Percentiles rank a stretch among this genome's conserved stretches.
Evolutionary conservation across 2,113 vertebrate genomes (phyloP).

Genomic region (Calonectris borealis): DNA sequence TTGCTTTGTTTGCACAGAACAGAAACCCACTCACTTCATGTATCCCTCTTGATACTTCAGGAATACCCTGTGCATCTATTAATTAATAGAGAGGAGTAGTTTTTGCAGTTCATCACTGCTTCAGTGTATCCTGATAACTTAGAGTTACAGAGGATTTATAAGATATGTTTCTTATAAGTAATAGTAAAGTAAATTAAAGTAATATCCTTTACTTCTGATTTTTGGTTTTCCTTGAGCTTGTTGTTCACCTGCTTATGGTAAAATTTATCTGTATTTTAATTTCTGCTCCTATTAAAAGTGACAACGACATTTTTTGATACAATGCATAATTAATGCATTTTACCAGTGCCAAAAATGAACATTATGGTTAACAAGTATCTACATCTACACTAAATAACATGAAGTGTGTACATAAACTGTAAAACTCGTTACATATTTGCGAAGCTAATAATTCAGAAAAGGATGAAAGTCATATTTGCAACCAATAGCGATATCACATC

Average conservation of each 20-base stretch:
- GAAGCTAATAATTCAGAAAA: not conserved
- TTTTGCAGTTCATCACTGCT: not conserved
- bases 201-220: not conserved
- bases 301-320: not conserved
- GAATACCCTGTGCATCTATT: not conserved
- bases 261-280: not conserved
- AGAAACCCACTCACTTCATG: not conserved
- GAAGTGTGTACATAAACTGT: not conserved
- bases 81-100: not conserved
- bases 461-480: not conserved
- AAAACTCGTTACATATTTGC: not conserved
- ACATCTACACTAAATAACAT: not conserved
- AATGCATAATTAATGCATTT: not conserved
- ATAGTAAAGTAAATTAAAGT: not conserved
- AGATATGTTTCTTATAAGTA: not conserved
- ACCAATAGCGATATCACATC: fast-evolving
- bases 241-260: not conserved
- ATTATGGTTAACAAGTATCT: not conserved
- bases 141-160: not conserved
- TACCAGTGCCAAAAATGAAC: not conserved
- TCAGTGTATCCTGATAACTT: not conserved
- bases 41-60: not conserved
- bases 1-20: not conserved
- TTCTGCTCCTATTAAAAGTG: not conserved
- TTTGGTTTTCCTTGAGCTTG: not conserved